Evolutionary conservation across 2,888 invertebrate species (phyloP), one percentile per base, ranked within the genome.

Genomic region (Nephrotoma flavescens): DNA sequence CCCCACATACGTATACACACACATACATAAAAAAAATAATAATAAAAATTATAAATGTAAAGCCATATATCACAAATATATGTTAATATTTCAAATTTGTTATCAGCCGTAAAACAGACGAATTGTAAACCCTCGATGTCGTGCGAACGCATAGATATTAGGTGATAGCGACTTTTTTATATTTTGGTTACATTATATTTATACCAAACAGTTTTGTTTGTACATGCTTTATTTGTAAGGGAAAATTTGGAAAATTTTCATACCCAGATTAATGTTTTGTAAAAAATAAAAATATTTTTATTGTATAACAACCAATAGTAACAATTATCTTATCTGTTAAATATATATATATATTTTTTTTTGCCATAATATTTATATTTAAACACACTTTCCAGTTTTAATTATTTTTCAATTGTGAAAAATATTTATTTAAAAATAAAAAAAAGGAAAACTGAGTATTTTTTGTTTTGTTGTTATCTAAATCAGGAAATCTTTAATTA

Each of bases 101-200:
- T 89, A 89, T 89, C 89, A 88, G 88, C 87, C 87, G 87, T 88
- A 88, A 87, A 88, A 88, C 89, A 89, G 89, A 88, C 88, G 89
- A 88, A 88, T 88, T 88, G 88, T 86, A 52, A 52, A 52, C 52
- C 52, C 86, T 86, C 52, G 52, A 45, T 86, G 86, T 88, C 88
- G 88, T 88, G 88, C 87, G 87, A 88, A 88, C 88, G 88, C 88
- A 88, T 88, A 88, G 88, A 88, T 88, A 88, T 88, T 88, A 88
- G 88, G 88, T 87, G 88, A 88, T 88, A 88, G 84, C 85, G 85
- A 84, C 15, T 84, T 84, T 41, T 83, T 41, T 83, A 41, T 41
- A 6, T 41, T 84, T 84, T 41, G 12, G 41, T 42, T 42, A 42
- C 12, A 31, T 71, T 71, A 7, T 71, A 31, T 71, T 4, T 71